phyloP scores from a whole-genome alignment of 2,888 invertebrate genomes.

The Allygus modestus region DNA sequence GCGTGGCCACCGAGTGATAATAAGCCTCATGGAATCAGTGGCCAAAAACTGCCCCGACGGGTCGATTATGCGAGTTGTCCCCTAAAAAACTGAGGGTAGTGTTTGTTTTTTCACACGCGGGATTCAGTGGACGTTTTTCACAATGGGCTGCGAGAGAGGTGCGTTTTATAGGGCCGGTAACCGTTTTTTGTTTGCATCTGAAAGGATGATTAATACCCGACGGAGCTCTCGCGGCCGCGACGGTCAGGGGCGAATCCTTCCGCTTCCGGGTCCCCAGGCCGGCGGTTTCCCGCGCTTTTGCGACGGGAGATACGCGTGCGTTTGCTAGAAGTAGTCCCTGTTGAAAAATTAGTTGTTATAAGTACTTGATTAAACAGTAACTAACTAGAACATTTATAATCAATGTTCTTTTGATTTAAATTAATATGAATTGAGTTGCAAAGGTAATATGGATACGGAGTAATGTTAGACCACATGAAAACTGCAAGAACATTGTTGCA shows the following conservation, averaged over 20 bases:
- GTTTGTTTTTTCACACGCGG: slow-evolving; percentile 48
- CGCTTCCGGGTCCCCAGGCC: slow-evolving; percentile 18
- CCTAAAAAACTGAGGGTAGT: slow-evolving; percentile 23
- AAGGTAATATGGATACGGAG: too few relatives aligned
- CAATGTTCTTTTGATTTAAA: too few relatives aligned
- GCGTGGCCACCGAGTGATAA: slow-evolving; percentile 27
- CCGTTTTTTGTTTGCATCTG: slow-evolving; percentile 62
- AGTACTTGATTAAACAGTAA: too few relatives aligned
- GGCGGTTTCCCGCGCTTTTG: slow-evolving; percentile 29
- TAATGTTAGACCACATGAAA: too few relatives aligned
- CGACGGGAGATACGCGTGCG: neutral
- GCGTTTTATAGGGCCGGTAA: slow-evolving; percentile 47
- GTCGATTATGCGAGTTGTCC: slow-evolving; percentile 42
- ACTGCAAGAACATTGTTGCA: too few relatives aligned
- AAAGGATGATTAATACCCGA: slow-evolving; percentile 60
- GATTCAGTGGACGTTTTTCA: slow-evolving; percentile 31
- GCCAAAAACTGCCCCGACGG: slow-evolving; percentile 50
- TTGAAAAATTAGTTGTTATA: too few relatives aligned
- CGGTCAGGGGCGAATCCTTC: slow-evolving; percentile 36
- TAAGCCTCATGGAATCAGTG: slow-evolving; percentile 55
- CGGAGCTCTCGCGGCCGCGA: neutral
- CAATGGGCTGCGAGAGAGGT: slow-evolving; percentile 27
- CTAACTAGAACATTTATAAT: too few relatives aligned
- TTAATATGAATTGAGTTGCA: too few relatives aligned
- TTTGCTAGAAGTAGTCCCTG: too few relatives aligned